A percentile compares a stretch with the other conserved stretches of the same genome.
These are phyloP conservation scores for Apteryx owenii DNA, from an alignment of 2,113 vertebrate species.

Conservation along the genomic window DNA sequence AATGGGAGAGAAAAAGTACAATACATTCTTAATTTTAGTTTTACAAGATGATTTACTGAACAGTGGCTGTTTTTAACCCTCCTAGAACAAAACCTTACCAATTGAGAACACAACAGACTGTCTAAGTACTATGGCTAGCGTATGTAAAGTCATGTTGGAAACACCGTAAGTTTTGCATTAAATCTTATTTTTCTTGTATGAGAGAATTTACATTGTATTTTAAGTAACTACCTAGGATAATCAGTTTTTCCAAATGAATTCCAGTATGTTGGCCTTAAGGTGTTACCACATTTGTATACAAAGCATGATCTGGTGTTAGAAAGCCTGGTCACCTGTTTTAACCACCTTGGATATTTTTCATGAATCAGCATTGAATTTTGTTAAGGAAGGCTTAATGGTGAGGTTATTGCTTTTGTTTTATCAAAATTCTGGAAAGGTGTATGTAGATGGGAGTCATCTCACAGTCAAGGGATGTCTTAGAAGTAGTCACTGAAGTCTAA, in stretches of 20 bases:
- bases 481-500: background rate
- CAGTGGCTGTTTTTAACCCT: slow-evolving; percentile 15
- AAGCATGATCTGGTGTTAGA: background rate
- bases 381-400: background rate
- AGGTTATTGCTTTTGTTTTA: background rate
- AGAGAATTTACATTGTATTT: background rate
- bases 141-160: slow-evolving; percentile 99
- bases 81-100: slow-evolving; percentile 94
- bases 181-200: background rate
- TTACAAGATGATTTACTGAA: background rate
- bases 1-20: background rate
- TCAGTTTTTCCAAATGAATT: background rate
- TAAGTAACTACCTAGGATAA: background rate
- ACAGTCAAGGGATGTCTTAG: background rate
- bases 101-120: slow-evolving; percentile 99
- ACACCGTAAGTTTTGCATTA: slow-evolving; percentile 89
- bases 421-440: background rate
- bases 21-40: background rate
- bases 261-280: background rate
- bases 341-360: background rate
- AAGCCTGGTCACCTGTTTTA: background rate
- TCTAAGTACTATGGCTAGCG: slow-evolving; percentile 97
- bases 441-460: background rate
- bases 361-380: background rate
- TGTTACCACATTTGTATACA: background rate